A percentile compares a stretch with the other conserved stretches of the same genome.
Conservation (phyloP, 2,888 invertebrate genomes). For the Ditula angustiorana region DNA sequence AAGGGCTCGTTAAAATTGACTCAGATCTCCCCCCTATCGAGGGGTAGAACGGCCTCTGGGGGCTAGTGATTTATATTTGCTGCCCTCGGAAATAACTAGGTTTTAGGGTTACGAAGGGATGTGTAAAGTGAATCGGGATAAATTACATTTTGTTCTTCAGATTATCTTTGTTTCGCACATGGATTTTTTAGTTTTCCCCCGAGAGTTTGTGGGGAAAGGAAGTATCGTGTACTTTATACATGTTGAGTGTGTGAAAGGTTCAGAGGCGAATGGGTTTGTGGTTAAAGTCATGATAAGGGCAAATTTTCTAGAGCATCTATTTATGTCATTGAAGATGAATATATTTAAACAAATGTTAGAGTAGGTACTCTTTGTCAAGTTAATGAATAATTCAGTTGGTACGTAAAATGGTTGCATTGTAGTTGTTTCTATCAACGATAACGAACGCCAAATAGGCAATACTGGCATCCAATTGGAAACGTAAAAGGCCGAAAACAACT, state of each 20-base stretch:
- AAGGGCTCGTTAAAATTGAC: slow-evolving; percentile 37
- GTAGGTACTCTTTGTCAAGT: too few species aligned
- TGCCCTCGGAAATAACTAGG: slow-evolving; percentile 32
- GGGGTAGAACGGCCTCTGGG: slow-evolving; percentile 22
- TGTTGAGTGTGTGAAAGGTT: too few species aligned
- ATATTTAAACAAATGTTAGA: too few species aligned
- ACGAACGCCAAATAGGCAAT: too few species aligned
- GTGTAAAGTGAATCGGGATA: slow-evolving; percentile 39
- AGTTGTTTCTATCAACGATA: too few species aligned
- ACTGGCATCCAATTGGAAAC: too few species aligned
- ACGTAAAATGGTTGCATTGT: too few species aligned
- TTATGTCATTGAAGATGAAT: too few species aligned
- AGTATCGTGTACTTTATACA: neutral
- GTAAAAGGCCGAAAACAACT: too few species aligned
- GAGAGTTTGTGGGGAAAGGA: slow-evolving; percentile 15
- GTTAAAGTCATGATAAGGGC: neutral
- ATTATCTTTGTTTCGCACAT: slow-evolving; percentile 38
- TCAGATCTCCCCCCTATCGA: slow-evolving; percentile 17
- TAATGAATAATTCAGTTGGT: too few species aligned
- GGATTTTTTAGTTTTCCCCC: slow-evolving; percentile 32
- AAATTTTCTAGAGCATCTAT: too few species aligned
- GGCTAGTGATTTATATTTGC: slow-evolving; percentile 37
- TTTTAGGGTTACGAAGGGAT: slow-evolving; percentile 25
- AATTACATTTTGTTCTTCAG: slow-evolving; percentile 37
- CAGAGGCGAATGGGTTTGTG: too few species aligned